Evolutionary conservation across 2,888 invertebrate species (phyloP).

Genomic region (Erannis defoliaria): DNA sequence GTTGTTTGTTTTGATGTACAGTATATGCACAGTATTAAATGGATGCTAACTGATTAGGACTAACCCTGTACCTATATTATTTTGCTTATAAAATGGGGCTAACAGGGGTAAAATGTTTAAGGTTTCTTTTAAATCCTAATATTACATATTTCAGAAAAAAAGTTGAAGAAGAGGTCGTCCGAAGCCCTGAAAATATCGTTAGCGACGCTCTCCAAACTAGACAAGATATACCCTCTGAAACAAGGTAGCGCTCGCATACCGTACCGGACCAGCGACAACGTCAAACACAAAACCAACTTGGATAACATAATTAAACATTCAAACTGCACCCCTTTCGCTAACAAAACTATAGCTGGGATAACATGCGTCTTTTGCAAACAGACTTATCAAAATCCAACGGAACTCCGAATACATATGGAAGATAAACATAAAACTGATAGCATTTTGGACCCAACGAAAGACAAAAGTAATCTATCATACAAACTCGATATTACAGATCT

Average conservation of each 20-base stretch:
- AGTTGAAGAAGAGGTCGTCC: conserved; percentile 51
- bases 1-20: too few species aligned
- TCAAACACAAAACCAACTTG: conserved; percentile 68
- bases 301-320: conserved; percentile 72
- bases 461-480: conserved; percentile 71
- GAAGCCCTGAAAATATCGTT: conserved; percentile 60
- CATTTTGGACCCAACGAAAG: conserved; percentile 61
- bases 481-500: conserved; percentile 77
- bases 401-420: conserved; percentile 59
- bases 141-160: conserved; percentile 53
- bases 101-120: too few species aligned
- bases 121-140: too few species aligned
- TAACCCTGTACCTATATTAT: too few species aligned
- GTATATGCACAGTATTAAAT: too few species aligned
- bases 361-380: conserved; percentile 74
- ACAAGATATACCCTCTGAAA: conserved; percentile 50
- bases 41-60: too few species aligned
- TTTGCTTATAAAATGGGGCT: too few species aligned
- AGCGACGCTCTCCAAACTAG: conserved; percentile 55
- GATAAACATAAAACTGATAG: conserved; percentile 57
- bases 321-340: conserved; percentile 75
- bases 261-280: conserved; percentile 58
- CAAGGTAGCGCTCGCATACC: conserved; percentile 22
- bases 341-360: conserved; percentile 70
- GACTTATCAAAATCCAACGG: conserved; percentile 53